Evolutionary conservation across 1,140 invertebrate species (phyloP), one percentile per base, ranked within the genome.

Genomic region (Lithobius niger): DNA sequence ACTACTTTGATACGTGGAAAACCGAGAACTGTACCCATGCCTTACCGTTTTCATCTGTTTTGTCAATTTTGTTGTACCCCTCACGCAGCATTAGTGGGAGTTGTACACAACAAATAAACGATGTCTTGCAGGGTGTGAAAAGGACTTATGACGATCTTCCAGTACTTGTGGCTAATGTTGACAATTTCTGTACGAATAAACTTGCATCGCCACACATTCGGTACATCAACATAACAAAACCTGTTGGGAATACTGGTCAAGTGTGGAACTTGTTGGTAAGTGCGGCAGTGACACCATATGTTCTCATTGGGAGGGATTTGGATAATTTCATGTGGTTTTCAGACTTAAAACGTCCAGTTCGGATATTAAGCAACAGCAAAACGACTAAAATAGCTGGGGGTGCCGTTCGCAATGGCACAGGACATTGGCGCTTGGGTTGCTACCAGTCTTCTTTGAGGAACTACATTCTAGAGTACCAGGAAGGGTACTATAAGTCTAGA

Each of bases 341-440:
- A 3, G 25, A 61, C 24, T 27, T 70, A 18, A 63, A 67, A 47
- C 56, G 68, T 42, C 58, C 65, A 15, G 44, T 70, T 10, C 47
- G 62, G 18, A 65, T 63, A 52, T 57, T 68, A 1, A 60, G 54
- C 16, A 13, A 59, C 19, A 44, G 45, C 0, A 22, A 59, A 10
- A 22, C 57, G 28, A 64, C 63, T 1, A 48, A 44, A 0, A 59
- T 62, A 16, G 66, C 56, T 27, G 61, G 59, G 13, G 67, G 67
- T 3, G 57, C 67, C 18, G 43, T 56, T 21, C 58, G 67, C 13
- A 63, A 63, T 52, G 15, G 54, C 22, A 54, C 60, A 26, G 67
- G 67, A 6, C 61, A 65, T 28, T 69, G 68, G 67, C 61, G 58
- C 31, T 57, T 62, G 24, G 67, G 63, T 2, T 70, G 68, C 50